Conservation (phyloP, 2,113 vertebrate species). For the Ictalurus furcatus region DNA sequence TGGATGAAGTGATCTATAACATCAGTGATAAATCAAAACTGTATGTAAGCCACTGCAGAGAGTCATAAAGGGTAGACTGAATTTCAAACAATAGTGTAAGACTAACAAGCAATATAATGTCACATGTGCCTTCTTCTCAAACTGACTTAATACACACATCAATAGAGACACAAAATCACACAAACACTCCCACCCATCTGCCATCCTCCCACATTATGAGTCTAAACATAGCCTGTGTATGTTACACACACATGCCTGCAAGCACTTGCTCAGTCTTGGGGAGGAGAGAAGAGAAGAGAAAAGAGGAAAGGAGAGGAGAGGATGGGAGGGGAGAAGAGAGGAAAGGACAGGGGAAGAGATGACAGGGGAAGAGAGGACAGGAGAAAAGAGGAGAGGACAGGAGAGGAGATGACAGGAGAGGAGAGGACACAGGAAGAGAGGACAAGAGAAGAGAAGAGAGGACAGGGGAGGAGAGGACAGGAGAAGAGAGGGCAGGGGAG, state of each 20-base stretch:
- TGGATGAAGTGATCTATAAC: neutral
- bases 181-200: neutral
- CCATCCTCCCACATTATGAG: conserved; percentile 13
- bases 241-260: neutral
- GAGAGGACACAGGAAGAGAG: neutral
- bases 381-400: neutral
- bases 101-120: neutral
- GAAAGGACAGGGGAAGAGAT: too few relatives aligned
- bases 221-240: conserved; percentile 1
- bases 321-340: too few relatives aligned
- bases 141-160: neutral
- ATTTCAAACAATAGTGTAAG: neutral
- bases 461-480: too few relatives aligned
- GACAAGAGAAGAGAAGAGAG: neutral
- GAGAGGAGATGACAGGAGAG: neutral
- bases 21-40: neutral
- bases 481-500: neutral
- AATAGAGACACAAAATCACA: conserved; percentile 2
- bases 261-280: neutral
- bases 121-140: neutral
- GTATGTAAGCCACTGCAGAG: neutral
- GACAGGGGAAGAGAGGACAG: neutral
- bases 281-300: neutral
- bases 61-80: neutral
- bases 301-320: neutral